Conservation (phyloP, 2,888 invertebrate genomes). For the Agonopterix heracliana region DNA sequence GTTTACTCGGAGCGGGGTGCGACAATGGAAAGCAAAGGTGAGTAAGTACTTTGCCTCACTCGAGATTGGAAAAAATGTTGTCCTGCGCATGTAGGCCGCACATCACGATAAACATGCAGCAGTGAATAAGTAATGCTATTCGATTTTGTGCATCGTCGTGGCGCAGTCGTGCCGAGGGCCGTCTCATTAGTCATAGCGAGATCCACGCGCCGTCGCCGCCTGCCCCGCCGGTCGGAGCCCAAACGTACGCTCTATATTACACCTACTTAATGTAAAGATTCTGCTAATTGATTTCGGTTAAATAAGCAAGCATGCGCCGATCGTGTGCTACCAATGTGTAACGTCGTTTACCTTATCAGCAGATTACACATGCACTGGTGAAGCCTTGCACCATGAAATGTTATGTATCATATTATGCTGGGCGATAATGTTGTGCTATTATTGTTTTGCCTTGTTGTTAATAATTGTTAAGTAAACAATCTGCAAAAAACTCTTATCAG, state of each 20-base stretch:
- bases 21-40: constrained; percentile 66
- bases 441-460: too few species aligned
- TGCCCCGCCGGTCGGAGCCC: neutral
- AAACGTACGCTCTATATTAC: neutral
- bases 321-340: constrained; percentile 34
- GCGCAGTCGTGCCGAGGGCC: constrained; percentile 6
- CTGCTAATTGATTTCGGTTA: constrained; percentile 51
- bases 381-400: constrained; percentile 37
- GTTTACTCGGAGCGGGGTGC: constrained; percentile 61
- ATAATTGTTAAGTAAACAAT: too few species aligned
- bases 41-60: constrained; percentile 31
- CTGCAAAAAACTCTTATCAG: too few species aligned
- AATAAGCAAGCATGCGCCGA: constrained; percentile 56
- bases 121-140: constrained; percentile 35
- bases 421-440: too few species aligned
- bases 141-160: constrained; percentile 61
- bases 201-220: constrained; percentile 19
- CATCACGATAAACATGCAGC: constrained; percentile 66
- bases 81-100: constrained; percentile 68
- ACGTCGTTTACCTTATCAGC: constrained; percentile 57
- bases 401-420: constrained; percentile 19
- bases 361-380: constrained; percentile 52
- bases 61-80: constrained; percentile 39
- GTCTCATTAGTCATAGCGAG: constrained; percentile 32
- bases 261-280: neutral